Percentiles rank a stretch among this genome's conserved stretches.
Conservation (phyloP, 2,797 vertebrate genomes). For the Huso huso region DNA sequence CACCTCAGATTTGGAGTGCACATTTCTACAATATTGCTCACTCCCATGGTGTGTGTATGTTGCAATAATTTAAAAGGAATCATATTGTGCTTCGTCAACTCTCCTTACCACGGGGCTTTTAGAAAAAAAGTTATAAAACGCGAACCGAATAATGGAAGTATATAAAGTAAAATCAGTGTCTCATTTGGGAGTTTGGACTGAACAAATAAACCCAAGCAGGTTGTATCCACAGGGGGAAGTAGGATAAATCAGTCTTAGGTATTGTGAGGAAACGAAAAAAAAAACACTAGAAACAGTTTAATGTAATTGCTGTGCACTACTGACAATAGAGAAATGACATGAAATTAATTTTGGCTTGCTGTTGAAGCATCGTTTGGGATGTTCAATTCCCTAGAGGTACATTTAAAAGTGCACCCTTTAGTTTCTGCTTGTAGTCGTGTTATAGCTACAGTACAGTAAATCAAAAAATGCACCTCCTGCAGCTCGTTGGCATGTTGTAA, state of each 20-base stretch:
- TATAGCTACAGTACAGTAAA: too few relatives aligned
- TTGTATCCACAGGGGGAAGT: not conserved
- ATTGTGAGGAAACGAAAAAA: not conserved
- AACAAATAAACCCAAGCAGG: constrained; percentile 4
- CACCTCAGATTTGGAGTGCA: too few relatives aligned
- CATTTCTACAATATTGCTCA: too few relatives aligned
- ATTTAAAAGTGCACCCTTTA: too few relatives aligned
- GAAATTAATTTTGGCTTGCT: not conserved
- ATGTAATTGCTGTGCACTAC: not conserved
- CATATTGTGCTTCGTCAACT: not conserved
- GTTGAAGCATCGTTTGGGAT: too few relatives aligned
- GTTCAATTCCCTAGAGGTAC: not conserved
- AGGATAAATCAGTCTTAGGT: not conserved
- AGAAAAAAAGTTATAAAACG: not conserved
- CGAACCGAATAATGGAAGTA: not conserved
- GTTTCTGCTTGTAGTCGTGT: too few relatives aligned
- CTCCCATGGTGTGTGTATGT: too few relatives aligned
- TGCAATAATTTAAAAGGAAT: not conserved
- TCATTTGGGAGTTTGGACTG: constrained; percentile 1
- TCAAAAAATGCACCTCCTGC: too few relatives aligned
- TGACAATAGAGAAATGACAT: not conserved
- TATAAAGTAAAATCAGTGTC: constrained; percentile 3
- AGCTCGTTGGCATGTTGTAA: too few relatives aligned
- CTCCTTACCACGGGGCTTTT: not conserved
- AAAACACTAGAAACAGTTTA: not conserved